Evolutionary conservation across 2,113 vertebrate genomes (phyloP).

Genomic region (Columba livia): DNA sequence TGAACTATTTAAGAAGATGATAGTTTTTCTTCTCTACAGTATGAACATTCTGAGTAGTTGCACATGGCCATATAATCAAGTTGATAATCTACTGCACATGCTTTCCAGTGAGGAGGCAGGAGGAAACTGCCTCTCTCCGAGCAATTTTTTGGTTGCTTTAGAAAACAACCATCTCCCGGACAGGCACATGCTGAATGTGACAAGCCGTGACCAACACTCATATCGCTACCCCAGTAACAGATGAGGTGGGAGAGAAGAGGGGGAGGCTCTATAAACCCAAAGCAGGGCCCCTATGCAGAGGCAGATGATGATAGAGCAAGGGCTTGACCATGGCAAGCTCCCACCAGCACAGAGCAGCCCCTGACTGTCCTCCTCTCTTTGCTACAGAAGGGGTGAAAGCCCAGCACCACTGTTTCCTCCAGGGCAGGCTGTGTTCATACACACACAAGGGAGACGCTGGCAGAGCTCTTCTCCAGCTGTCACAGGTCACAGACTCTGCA

Average conservation of each 20-base stretch:
- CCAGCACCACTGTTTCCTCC: not conserved
- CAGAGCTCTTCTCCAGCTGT: constrained; percentile 7
- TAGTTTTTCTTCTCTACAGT: not conserved
- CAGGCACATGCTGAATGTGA: not conserved
- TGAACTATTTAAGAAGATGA: not conserved
- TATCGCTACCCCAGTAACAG: not conserved
- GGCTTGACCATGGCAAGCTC: accelerated
- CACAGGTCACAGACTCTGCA: not conserved
- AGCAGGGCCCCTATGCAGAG: not conserved
- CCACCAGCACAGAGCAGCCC: not conserved
- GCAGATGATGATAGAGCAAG: accelerated
- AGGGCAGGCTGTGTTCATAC: accelerated
- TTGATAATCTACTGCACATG: not conserved
- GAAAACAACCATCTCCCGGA: not conserved
- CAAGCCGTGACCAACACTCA: not conserved
- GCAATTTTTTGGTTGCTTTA: not conserved
- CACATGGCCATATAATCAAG: not conserved
- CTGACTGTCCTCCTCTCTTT: not conserved
- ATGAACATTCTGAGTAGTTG: not conserved
- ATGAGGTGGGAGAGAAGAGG: not conserved
- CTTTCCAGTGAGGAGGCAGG: not conserved
- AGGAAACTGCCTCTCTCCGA: not conserved
- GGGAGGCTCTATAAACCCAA: not conserved
- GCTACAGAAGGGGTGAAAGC: not conserved
- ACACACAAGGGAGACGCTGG: not conserved